phyloP scores from a whole-genome alignment of 1,140 invertebrate genomes.

The Papilio xuthus region DNA sequence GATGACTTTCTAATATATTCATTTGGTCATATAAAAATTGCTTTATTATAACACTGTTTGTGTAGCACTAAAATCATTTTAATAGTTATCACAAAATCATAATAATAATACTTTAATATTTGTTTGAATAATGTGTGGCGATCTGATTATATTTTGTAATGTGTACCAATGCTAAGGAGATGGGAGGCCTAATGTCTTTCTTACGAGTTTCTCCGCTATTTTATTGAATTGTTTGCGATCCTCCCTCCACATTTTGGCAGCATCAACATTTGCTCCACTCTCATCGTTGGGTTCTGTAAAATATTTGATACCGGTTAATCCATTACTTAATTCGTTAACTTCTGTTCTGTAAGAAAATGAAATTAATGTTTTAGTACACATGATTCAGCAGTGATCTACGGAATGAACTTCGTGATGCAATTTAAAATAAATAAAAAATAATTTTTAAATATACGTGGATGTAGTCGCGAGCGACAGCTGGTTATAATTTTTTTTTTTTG shows the following conservation, averaged over 20 bases:
- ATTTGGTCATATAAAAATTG: constrained; percentile 7
- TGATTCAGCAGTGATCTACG: too few relatives aligned
- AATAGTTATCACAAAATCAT: background rate
- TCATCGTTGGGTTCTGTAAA: constrained; percentile 98
- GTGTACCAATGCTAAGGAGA: constrained; percentile 31
- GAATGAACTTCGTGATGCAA: too few relatives aligned
- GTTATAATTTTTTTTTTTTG: background rate
- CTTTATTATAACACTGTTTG: background rate
- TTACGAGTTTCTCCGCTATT: constrained; percentile 95
- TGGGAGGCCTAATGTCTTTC: constrained; percentile 89
- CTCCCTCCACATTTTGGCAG: constrained; percentile 99
- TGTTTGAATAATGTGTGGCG: background rate
- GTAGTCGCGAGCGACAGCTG: too few relatives aligned
- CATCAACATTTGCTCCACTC: constrained; percentile 99
- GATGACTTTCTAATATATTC: background rate
- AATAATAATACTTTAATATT: background rate
- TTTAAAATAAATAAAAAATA: too few relatives aligned
- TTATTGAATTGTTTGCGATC: constrained; percentile 96
- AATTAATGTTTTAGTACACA: too few relatives aligned
- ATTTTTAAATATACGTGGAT: too few relatives aligned
- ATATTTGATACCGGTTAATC: constrained; percentile 10
- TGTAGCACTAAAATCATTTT: background rate
- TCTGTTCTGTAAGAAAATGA: too few relatives aligned
- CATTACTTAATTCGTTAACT: too few relatives aligned
- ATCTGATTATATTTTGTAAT: background rate